phyloP scores from a whole-genome alignment of 2,113 vertebrate species.

The Xenotilapia longispinis region DNA sequence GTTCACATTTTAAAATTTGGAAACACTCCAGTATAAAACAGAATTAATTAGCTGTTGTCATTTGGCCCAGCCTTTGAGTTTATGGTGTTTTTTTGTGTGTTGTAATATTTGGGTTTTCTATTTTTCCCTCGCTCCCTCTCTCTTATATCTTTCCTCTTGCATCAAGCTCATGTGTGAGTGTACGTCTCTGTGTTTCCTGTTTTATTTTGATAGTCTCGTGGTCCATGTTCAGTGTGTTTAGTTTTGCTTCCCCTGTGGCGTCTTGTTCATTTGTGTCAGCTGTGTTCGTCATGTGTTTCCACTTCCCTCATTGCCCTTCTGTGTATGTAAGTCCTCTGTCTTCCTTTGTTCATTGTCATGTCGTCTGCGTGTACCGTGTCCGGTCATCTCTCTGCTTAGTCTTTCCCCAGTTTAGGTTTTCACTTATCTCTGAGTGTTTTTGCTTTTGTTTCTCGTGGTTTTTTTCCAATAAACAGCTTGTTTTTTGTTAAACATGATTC shows the following conservation, averaged over 20 bases:
- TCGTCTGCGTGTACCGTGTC: not conserved
- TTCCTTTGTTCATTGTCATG: not conserved
- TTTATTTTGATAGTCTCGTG: not conserved
- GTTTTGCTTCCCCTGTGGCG: not conserved
- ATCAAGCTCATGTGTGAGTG: not conserved
- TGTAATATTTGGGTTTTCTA: not conserved
- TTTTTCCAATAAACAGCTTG: not conserved
- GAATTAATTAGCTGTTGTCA: not conserved
- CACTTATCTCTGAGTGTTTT: not conserved
- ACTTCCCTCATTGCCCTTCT: not conserved
- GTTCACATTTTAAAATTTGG: not conserved
- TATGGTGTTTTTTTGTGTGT: not conserved
- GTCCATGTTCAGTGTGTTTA: not conserved
- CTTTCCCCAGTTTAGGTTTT: not conserved
- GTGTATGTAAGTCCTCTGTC: not conserved
- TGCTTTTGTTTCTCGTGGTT: accelerated
- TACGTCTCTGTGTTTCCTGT: not conserved
- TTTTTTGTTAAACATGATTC: not conserved
- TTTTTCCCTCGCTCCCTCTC: not conserved
- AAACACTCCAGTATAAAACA: not conserved
- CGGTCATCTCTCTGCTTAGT: not conserved
- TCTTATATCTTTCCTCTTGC: not conserved
- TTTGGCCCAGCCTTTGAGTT: not conserved
- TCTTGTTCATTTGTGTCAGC: not conserved
- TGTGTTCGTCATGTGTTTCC: not conserved